Base-by-base conservation (phyloP, 2,797 vertebrate genomes). In the Phoeniculus purpureus region DNA sequence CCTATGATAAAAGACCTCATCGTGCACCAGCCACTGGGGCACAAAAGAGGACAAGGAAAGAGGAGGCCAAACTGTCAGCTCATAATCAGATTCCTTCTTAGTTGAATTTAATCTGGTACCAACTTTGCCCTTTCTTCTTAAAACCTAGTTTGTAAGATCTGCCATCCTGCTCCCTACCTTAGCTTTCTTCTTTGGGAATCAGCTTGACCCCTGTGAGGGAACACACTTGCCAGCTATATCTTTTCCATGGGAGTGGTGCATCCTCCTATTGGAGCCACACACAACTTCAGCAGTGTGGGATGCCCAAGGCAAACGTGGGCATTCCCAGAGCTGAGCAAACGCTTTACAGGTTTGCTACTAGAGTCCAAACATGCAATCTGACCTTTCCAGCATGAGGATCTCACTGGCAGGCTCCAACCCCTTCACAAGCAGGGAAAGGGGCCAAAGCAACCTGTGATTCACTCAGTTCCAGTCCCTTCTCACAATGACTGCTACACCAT, bases 241-340 rank as follows among this genome's bases (percentile, higher is more conserved):
- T 62, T 31, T 22, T 37, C 37, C 37, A 27, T 1, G 3, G 59
- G 14, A 84, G 34, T 7, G 10, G 26, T 12, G 5, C 13, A 21
- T 68, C 67, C 34, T 62, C 8, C 29, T n/a, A 0, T 3, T 2
- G 4, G 56, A 73, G 61, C 20, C 52, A 50, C 61, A 85, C 7
- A 50, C 6, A 0, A 5, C 37, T 54, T 29, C 52, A 88, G 31
- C 21, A 56, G 14, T 1, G 23, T 1, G 1, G 8, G n/a, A 20
- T 54, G 34, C 21, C 62, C 67, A 29, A 56, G 48, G 62, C 40
- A 23, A 83, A 61, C 4, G 21, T 18, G 22, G 22, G 29, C n/a
- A n/a, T 22, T 40, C 26, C 19, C 73, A 15, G 45, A 71, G 22
- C 2, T 37, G 17, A 86, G 61, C 15, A 78, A 66, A 76, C 1